phyloP scores from a whole-genome alignment of 2,888 invertebrate species.

The Caenorhabditis macrosperma region DNA sequence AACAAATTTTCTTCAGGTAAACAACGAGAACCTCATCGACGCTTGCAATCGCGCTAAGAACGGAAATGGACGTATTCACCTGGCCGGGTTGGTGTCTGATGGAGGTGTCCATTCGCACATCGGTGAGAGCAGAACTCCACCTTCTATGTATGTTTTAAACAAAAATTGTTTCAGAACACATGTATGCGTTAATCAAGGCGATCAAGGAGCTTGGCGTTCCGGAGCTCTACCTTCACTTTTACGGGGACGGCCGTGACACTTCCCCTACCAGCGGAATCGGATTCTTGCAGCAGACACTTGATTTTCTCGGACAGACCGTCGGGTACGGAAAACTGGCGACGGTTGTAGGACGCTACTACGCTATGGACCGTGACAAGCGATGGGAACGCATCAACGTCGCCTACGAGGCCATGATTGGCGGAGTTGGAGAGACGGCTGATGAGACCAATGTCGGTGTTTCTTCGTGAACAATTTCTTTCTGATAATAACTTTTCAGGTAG shows the following conservation, averaged over 20 bases:
- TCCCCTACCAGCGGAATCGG: slow-evolving; percentile 81
- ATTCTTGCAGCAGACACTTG: slow-evolving; percentile 78
- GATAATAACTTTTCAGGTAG: slow-evolving; percentile 65
- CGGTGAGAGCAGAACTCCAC: slow-evolving; percentile 61
- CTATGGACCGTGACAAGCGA: slow-evolving; percentile 81
- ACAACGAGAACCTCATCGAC: slow-evolving; percentile 80
- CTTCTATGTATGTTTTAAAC: background rate
- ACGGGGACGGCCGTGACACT: slow-evolving; percentile 81
- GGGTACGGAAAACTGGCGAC: slow-evolving; percentile 80
- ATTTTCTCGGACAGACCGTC: slow-evolving; percentile 71
- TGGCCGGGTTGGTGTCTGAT: slow-evolving; percentile 81
- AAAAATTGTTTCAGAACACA: slow-evolving; percentile 76
- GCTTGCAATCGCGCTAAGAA: slow-evolving; percentile 81
- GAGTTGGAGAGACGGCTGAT: slow-evolving; percentile 79
- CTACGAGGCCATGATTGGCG: slow-evolving; percentile 81
- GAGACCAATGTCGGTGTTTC: slow-evolving; percentile 66
- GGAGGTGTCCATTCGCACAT: slow-evolving; percentile 82
- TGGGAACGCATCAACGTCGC: slow-evolving; percentile 80
- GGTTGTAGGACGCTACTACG: slow-evolving; percentile 81
- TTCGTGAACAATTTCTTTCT: too few species aligned
- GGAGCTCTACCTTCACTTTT: slow-evolving; percentile 81
- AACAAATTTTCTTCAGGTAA: slow-evolving; percentile 65
- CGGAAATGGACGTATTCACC: slow-evolving; percentile 81
- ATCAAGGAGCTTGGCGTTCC: slow-evolving; percentile 81
- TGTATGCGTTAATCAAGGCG: slow-evolving; percentile 81